phyloP scores from a whole-genome alignment of 2,797 vertebrate species.

The Leptatherina wallacei region DNA sequence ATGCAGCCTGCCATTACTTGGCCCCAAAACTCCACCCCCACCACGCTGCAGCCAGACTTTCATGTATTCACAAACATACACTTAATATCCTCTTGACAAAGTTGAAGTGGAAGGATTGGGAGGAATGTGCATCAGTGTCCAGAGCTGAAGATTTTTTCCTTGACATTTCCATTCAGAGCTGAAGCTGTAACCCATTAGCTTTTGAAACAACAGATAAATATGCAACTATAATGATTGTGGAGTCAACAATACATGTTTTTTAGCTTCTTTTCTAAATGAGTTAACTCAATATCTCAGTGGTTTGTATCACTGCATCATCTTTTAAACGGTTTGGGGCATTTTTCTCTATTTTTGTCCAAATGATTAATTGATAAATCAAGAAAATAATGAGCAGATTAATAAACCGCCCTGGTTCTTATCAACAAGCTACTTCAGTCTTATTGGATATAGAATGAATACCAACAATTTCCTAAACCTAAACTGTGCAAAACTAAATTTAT shows the following conservation, averaged over 20 bases:
- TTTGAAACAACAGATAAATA: neutral
- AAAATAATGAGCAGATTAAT: neutral
- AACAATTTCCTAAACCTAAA: neutral
- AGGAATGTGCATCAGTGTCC: slow-evolving; percentile 6
- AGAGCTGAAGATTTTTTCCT: neutral
- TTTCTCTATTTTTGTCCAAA: neutral
- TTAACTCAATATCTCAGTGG: neutral
- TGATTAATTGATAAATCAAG: neutral
- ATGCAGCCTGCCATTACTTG: slow-evolving; percentile 42
- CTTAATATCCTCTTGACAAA: slow-evolving; percentile 48
- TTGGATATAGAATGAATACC: neutral
- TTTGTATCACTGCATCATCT: neutral
- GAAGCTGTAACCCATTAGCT: neutral
- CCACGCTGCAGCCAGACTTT: neutral
- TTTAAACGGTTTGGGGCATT: neutral
- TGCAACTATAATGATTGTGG: neutral
- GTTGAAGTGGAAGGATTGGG: slow-evolving; percentile 36
- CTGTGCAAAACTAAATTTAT: neutral
- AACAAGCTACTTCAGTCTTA: neutral
- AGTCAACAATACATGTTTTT: neutral
- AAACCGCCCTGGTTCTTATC: neutral
- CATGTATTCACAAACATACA: slow-evolving; percentile 41
- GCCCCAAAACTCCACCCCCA: slow-evolving; percentile 26
- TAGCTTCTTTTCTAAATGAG: neutral
- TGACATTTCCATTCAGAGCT: neutral